These are phyloP conservation scores for Alviniconcha strummeri DNA, from an alignment of 2,888 invertebrate species.

Conservation along the genomic window DNA sequence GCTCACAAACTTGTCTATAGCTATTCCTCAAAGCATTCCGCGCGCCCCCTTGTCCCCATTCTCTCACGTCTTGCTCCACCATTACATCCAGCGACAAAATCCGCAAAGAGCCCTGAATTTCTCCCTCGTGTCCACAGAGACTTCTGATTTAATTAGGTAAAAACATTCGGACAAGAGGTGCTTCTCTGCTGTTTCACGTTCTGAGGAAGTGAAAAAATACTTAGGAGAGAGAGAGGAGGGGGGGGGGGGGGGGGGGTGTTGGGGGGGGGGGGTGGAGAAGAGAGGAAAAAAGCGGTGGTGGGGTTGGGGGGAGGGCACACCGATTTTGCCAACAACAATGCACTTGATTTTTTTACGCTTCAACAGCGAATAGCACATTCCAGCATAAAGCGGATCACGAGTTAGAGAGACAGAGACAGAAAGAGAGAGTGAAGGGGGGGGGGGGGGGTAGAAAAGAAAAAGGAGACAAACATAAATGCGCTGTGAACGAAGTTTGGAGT, in stretches of 20 bases:
- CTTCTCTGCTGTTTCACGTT: not conserved
- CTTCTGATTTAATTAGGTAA: not conserved
- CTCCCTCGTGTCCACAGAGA: not conserved
- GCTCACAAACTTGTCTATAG: not conserved
- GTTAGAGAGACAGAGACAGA: not conserved
- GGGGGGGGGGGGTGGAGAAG: no score
- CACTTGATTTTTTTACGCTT: not conserved
- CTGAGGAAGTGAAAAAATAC: no score
- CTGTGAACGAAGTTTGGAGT: no score
- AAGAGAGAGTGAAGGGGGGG: not conserved
- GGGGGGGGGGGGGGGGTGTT: not conserved
- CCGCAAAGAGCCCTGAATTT: not conserved
- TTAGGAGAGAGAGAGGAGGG: not conserved
- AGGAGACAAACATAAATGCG: not conserved
- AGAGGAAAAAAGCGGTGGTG: not conserved
- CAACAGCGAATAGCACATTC: not conserved
- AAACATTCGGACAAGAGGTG: not conserved
- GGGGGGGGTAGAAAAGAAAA: not conserved
- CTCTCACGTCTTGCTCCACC: no score
- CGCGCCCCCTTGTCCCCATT: no score
- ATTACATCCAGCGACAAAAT: no score
- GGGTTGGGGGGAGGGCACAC: not conserved
- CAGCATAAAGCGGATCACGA: not conserved
- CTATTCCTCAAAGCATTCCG: no score
- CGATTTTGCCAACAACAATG: not conserved